Evolutionary conservation across 2,797 vertebrate species (phyloP), one percentile per base, ranked within the genome.

Genomic region (Trachops cirrhosus): DNA sequence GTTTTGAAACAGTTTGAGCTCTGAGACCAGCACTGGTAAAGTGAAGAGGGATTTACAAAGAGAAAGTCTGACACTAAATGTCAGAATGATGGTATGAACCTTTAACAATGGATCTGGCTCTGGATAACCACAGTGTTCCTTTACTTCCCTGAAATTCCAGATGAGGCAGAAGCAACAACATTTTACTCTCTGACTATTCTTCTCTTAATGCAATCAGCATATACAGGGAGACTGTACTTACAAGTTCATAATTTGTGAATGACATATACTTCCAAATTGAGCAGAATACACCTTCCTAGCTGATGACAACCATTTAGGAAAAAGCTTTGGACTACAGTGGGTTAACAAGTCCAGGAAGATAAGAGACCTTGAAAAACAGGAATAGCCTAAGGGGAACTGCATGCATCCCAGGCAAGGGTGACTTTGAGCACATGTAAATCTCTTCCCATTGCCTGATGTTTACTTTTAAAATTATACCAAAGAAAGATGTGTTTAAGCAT

Each of bases 1-100:
- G 98, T 98, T 98, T 98, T 99, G 98, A 98, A 99, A 98, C 79
- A 97, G 98, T 98, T 98, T 98, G 97, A 98, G 98, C 98, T 98
- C 92, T 96, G 98, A 98, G 98, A 98, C 97, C 97, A 97, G 97
- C 94, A 94, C 86, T 97, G 96, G 98, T 98, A 98, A 98, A 96
- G 98, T 52, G 98, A 98, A 98, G 98, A 98, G 98, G 98, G 98
- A 98, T 98, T 98, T 98, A 98, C 97, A 98, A 98, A 99, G 98
- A 98, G 98, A n/a, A 97, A 98, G 97, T 98, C 98, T 96, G 97
- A 97, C 86, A 96, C 95, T 97, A 98, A 98, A 98, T 98, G 98
- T 98, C 98, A 98, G 98, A 98, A 98, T 98, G 98, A 98, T 98
- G 98, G 98, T 97, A 98, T 98, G 98, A 98, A 98, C 98, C 98